Base-by-base conservation (phyloP, 2,888 invertebrate genomes). In the Spodoptera exigua region DNA sequence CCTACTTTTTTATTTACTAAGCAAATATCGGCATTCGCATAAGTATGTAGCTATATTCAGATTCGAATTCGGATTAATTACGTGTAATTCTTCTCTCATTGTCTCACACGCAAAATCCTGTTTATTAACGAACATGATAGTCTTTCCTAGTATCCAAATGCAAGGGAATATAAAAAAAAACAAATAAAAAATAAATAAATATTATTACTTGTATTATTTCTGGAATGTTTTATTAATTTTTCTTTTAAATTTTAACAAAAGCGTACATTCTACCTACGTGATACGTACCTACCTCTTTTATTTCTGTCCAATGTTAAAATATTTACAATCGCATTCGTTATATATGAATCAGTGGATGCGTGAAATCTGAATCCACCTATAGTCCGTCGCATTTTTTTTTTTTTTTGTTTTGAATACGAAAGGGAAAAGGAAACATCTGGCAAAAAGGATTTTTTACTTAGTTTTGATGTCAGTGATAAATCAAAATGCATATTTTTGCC, bases 261-360 rank as follows among this genome's bases (percentile, higher is more conserved):
- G 36, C 39, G 39, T 39, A 48, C 61, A 65, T 65, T 32, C 43
- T 27, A 7, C 27, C 0, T n/a, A 35, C n/a, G n/a, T n/a, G n/a
- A n/a, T n/a, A n/a, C n/a, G n/a, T n/a, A n/a, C n/a, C n/a, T n/a
- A 11, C 67, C 18, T 39, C 44, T 65, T 59, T 64, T 59, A 64
- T 18, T 60, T 66, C 53, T 16, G 46, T 60, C 44, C 67, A 53
- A 66, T 65, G 64, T 64, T 67, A 53, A 21, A 64, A 53, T 53
- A 67, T 67, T 67, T 60, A 60, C 60, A 60, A 13, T 41, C 39
- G 13, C 44, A 53, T 61, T 60, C 39, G 64, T 61, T 48, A 60
- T 36, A 40, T 48, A 35, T 40, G 58, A 49, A 53, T 51, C 36
- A 65, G 48, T 21, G 16, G 39, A 48, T 39, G 40, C 47, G 60